Percentiles rank a stretch among this genome's conserved stretches.
These are phyloP conservation scores for Pseudotriccus pelzelni DNA, from an alignment of 2,797 vertebrate species.

Conservation along the genomic window DNA sequence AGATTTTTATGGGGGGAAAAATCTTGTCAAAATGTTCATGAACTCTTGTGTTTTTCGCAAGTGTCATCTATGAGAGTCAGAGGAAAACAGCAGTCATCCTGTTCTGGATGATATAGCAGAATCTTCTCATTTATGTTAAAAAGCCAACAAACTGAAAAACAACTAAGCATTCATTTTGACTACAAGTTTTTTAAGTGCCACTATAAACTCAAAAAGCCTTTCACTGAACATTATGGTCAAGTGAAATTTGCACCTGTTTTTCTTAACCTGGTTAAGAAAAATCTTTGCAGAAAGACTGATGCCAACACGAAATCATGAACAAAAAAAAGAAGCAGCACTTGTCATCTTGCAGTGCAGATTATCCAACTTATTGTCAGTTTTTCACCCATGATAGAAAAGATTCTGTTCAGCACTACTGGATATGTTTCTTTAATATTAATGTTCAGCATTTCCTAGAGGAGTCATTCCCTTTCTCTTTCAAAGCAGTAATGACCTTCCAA, in stretches of 20 bases:
- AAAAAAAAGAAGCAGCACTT: neutral
- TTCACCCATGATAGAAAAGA: neutral
- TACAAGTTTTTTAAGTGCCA: neutral
- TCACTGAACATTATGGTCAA: neutral
- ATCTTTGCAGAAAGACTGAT: neutral
- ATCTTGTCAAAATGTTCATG: neutral
- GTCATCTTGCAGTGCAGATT: neutral
- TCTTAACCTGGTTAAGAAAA: neutral
- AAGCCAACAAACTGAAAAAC: neutral
- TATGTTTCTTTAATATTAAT: neutral
- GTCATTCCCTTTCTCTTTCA: neutral
- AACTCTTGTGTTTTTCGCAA: neutral
- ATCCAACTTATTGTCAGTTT: neutral
- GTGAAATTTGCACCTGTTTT: neutral
- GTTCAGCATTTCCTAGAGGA: neutral
- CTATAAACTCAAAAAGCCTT: neutral
- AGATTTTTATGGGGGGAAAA: neutral
- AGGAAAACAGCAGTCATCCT: neutral
- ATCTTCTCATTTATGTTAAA: neutral
- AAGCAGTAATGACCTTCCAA: neutral
- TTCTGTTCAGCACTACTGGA: neutral
- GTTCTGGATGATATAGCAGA: neutral
- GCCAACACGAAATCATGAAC: neutral
- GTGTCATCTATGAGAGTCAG: neutral
- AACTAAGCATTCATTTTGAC: neutral